These are phyloP conservation scores for Dolichallabes microphthalmus DNA, from an alignment of 2,113 vertebrate genomes.

Conservation along the genomic window DNA sequence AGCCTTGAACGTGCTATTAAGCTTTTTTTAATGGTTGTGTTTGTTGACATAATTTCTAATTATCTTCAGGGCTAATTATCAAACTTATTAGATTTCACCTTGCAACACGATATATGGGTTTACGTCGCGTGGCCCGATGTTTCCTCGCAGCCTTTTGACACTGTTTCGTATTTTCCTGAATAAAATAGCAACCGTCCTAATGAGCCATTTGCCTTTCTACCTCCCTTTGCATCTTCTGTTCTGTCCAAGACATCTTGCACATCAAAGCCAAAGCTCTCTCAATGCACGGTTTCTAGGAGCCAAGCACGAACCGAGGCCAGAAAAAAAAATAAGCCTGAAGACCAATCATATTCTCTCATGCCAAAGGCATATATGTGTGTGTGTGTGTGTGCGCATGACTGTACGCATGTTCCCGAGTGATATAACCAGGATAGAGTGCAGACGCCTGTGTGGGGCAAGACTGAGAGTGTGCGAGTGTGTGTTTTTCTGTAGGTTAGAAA, in stretches of 20 bases:
- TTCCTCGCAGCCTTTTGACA: constrained; percentile 33
- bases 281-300: constrained; percentile 61
- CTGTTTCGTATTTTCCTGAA: constrained; percentile 49
- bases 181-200: constrained; percentile 58
- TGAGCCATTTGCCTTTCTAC: constrained; percentile 48
- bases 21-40: constrained; percentile 39
- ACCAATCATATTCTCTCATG: constrained; percentile 47
- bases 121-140: constrained; percentile 33
- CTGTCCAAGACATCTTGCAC: constrained; percentile 62
- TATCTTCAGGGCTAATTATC: constrained; percentile 38
- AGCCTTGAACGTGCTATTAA: constrained; percentile 31
- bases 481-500: constrained; percentile 10
- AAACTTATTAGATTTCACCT: constrained; percentile 45
- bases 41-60: constrained; percentile 12
- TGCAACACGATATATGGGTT: constrained; percentile 36
- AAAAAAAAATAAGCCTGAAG: constrained; percentile 55
- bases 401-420: constrained; percentile 24
- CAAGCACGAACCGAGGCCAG: constrained; percentile 58
- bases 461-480: not conserved
- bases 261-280: constrained; percentile 60
- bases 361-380: constrained; percentile 25
- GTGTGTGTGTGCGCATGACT: not conserved
- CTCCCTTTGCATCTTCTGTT: constrained; percentile 46
- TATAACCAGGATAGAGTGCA: constrained; percentile 13
- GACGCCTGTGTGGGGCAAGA: not conserved